A percentile compares a stretch with the other conserved stretches of the same genome.
These are phyloP conservation scores for Sporophila hypoxantha DNA, from an alignment of 2,113 vertebrate genomes.

Conservation along the genomic window DNA sequence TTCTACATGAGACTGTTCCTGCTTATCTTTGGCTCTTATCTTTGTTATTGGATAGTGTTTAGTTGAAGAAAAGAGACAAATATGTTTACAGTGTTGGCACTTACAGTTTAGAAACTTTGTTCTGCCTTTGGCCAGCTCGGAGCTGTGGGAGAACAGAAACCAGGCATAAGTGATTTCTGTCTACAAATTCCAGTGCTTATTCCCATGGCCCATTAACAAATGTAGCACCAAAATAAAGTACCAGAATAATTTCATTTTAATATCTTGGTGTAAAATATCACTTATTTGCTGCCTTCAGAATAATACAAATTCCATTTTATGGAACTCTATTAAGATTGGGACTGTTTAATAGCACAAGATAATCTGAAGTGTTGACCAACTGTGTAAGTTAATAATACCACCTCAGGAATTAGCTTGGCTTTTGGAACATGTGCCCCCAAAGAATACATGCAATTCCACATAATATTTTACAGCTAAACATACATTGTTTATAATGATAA, in stretches of 20 bases:
- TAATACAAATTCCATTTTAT: slow-evolving; percentile 2
- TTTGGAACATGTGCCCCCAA: slow-evolving; percentile 35
- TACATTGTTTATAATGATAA: slow-evolving; percentile 53
- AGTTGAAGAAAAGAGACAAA: slow-evolving; percentile 20
- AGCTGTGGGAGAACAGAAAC: slow-evolving; percentile 28
- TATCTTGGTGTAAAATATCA: slow-evolving; percentile 14
- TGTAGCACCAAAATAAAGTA: slow-evolving; percentile 47
- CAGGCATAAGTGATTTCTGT: slow-evolving; percentile 8
- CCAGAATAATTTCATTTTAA: not conserved
- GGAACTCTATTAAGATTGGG: slow-evolving; percentile 10
- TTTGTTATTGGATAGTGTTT: slow-evolving; percentile 52
- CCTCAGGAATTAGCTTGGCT: slow-evolving; percentile 73
- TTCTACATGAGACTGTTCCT: slow-evolving; percentile 49
- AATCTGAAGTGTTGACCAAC: slow-evolving; percentile 48
- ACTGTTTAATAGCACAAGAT: slow-evolving; percentile 67
- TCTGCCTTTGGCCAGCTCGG: slow-evolving; percentile 54
- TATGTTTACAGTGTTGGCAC: slow-evolving; percentile 70
- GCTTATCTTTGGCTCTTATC: slow-evolving; percentile 53
- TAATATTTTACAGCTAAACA: slow-evolving; percentile 55
- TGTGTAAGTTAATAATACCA: slow-evolving; percentile 57
- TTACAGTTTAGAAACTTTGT: slow-evolving; percentile 44
- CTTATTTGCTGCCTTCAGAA: slow-evolving; percentile 55
- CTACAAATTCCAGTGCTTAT: slow-evolving; percentile 21
- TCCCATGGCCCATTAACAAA: slow-evolving; percentile 38
- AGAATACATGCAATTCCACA: slow-evolving; percentile 47